Conservation (phyloP, 2,888 invertebrate species). For the Agrypnus murinus region DNA sequence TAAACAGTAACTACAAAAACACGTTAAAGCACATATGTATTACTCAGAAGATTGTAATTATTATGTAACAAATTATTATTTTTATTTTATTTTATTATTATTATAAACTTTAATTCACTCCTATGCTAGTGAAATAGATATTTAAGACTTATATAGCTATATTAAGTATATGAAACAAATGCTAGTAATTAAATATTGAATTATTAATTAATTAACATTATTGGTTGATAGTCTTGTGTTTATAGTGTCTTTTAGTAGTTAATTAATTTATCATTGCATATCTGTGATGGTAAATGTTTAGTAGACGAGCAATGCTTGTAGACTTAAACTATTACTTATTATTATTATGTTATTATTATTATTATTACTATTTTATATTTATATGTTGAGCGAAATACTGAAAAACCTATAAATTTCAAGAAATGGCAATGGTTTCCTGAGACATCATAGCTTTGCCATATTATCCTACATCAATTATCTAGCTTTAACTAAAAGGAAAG, state of each 20-base stretch:
- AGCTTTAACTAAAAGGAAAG: conserved; percentile 5
- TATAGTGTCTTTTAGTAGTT: conserved; percentile 9
- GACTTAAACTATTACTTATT: conserved; percentile 2
- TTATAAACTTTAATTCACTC: conserved; percentile 40
- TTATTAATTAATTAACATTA: not conserved
- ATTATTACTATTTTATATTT: conserved; percentile 14
- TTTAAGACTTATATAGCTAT: conserved; percentile 36
- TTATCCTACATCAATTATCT: conserved; percentile 6
- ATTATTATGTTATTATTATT: conserved; percentile 12
- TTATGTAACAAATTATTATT: conserved; percentile 29
- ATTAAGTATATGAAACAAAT: conserved; percentile 7
- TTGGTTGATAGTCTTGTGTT: not conserved
- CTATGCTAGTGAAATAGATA: conserved; percentile 44
- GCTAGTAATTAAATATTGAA: conserved; percentile 16
- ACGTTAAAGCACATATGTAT: conserved; percentile 9
- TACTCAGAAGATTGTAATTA: conserved; percentile 23
- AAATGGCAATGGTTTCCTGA: conserved; percentile 1
- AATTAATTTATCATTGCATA: conserved; percentile 42
- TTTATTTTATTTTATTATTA: no score
- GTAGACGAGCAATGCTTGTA: conserved; percentile 35
- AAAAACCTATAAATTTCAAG: conserved; percentile 12
- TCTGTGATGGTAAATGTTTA: conserved; percentile 46
- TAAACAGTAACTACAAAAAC: conserved; percentile 15
- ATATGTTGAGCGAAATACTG: not conserved
- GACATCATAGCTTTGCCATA: not conserved